Base-by-base conservation (phyloP, 2,113 vertebrate species). In the Serinus canaria region DNA sequence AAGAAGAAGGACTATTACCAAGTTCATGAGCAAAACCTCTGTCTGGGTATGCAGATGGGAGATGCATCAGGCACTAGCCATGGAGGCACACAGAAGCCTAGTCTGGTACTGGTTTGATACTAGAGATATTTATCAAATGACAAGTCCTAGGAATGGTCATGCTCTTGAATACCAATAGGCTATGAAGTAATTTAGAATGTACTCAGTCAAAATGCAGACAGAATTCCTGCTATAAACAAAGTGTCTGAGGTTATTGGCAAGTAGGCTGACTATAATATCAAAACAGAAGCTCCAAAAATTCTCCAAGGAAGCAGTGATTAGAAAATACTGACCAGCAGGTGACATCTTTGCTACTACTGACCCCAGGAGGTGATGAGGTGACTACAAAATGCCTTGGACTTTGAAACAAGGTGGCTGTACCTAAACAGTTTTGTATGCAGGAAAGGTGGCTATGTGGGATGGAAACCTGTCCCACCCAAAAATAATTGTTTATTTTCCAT, bases 381-480 rank as follows among this genome's bases (percentile, higher is more conserved):
- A 35, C 56, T 19, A 47, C 24, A 83, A 79, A 91, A 79, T 8
- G 47, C 24, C 28, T 15, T 28, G 28, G 47, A 10, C 28, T 93
- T 76, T 55, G 59, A 35, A 80, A 76, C 22, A 80, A 73, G 15
- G 11, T 46, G 41, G 37, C 30, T 17, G 9, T 13, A 27, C 13
- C 20, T 64, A 15, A 90, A 44, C 16, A 39, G 14, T 18, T 70
- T 44, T 37, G 47, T 11, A 27, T 0, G 2, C 75, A 72, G 58
- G 22, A 79, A 72, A 67, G 1, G 0, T 18, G 20, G 18, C 43
- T 55, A 9, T 35, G 23, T 0, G 0, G 33, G 58, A 81, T 3
- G 11, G 8, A 64, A 83, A 60, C n/a, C 15, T 49, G 21, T 53
- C 64, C 77, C 49, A 66, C 28, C 31, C 46, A 44, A 56, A 89